Evolutionary conservation across 2,888 invertebrate genomes (phyloP).

Genomic region (Frankliniella intonsa): DNA sequence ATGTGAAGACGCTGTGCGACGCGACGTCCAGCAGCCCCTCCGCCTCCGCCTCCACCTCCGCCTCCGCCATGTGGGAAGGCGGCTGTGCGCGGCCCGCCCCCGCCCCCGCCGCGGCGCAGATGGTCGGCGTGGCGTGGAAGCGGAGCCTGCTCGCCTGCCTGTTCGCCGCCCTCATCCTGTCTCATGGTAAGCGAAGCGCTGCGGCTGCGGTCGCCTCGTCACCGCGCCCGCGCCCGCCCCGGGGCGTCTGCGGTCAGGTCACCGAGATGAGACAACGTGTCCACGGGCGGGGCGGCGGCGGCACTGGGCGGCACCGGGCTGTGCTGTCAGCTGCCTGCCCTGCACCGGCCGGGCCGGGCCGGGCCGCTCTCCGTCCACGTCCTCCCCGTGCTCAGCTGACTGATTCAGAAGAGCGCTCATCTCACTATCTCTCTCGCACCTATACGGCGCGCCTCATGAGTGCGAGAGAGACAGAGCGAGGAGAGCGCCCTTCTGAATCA

Average conservation of each 20-base stretch:
- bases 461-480: too few relatives aligned
- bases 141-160: neutral
- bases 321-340: too few relatives aligned
- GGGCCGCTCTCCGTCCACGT: too few relatives aligned
- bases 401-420: too few relatives aligned
- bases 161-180: neutral
- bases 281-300: too few relatives aligned
- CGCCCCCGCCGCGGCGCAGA: neutral
- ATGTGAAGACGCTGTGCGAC: neutral
- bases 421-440: too few relatives aligned
- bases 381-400: too few relatives aligned
- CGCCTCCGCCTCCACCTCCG: neutral
- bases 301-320: too few relatives aligned
- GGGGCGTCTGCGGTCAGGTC: neutral
- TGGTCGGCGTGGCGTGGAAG: neutral
- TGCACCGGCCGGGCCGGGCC: too few relatives aligned
- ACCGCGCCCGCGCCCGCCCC: neutral
- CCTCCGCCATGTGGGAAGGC: neutral
- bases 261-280: neutral
- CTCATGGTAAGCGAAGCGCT: neutral
- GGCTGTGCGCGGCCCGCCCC: neutral
- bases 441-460: too few relatives aligned
- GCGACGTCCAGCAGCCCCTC: neutral
- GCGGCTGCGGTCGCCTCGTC: neutral
- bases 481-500: too few relatives aligned